Base-by-base conservation (phyloP, 2,888 invertebrate genomes). In the Amitus sp. region DNA sequence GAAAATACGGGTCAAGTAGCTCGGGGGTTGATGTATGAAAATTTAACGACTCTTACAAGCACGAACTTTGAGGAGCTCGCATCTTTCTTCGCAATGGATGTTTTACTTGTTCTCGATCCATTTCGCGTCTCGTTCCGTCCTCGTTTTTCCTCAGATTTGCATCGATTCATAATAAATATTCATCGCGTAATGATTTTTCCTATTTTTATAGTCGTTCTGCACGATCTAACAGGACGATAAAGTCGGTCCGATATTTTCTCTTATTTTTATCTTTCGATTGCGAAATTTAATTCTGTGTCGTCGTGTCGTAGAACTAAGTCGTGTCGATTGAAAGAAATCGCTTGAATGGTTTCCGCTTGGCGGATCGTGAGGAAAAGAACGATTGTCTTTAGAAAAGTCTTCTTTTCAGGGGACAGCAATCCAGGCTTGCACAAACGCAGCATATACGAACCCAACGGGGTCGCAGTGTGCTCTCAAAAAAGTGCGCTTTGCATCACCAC, bases 381-480 rank as follows among this genome's bases (percentile, higher is more conserved):
- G 20, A 30, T 23, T 40, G 23, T 12, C 48, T 47, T n/a, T 50
- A 20, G 45, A 48, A 34, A 40, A 57, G 43, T 52, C 72, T 82
- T 83, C 82, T 80, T 84, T 84, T 67, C 83, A 87, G 88, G 87
- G 74, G 89, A 88, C 75, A 88, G 86, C 77, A 87, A 86, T 73
- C 85, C 87, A 53, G 86, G 85, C 65, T 83, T 86, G 71, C 86
- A 87, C 79, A 89, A 90, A 80, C 86, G 88, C 75, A 87, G 87
- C 70, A 85, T 89, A 62, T 90, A 90, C 79, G 90, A 90, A 78
- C 89, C 89, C 74, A 87, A 88, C 77, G 91, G 93, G 15, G 91
- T 94, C 62, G 93, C 93, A 13, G 93, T 94, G 30, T 95, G 95
- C 80, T 94, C 94, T 2, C 94, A 94, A 79, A 89, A 93, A 61